Conservation (phyloP, 2,113 vertebrate species). For the Peromyscus leucopus region DNA sequence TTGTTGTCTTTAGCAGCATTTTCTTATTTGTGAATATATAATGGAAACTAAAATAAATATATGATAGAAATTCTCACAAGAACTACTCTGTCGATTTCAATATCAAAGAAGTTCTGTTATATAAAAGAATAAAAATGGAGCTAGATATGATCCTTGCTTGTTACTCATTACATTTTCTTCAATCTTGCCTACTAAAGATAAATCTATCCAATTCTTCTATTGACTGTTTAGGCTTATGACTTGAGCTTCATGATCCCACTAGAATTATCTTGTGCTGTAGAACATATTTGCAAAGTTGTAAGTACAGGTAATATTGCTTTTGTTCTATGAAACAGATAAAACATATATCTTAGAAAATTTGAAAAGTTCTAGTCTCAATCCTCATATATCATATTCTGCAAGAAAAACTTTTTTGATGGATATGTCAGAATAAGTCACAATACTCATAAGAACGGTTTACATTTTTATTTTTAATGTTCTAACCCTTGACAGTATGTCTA, state of each 20-base stretch:
- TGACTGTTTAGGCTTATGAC: background rate
- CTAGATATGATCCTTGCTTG: background rate
- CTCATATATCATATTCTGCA: background rate
- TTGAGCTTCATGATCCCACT: background rate
- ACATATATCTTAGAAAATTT: conserved; percentile 22
- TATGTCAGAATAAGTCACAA: background rate
- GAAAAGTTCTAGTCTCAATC: background rate
- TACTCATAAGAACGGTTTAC: background rate
- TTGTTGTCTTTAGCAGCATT: background rate
- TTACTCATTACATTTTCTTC: conserved; percentile 57
- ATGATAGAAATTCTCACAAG: background rate
- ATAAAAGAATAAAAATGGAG: conserved; percentile 20
- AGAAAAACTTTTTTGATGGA: background rate
- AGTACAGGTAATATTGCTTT: conserved; percentile 46
- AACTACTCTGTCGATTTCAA: background rate
- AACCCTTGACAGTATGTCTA: background rate
- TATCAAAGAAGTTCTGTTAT: background rate
- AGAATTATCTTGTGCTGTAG: conserved; percentile 3
- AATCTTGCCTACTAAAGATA: conserved; percentile 27
- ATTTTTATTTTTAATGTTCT: conserved; percentile 1
- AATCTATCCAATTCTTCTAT: conserved; percentile 37
- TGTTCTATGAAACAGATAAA: conserved; percentile 51
- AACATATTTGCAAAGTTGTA: conserved; percentile 39
- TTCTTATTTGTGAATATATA: background rate
- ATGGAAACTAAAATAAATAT: background rate